phyloP scores from a whole-genome alignment of 1,140 invertebrate species.

The Sycobia sp. region DNA sequence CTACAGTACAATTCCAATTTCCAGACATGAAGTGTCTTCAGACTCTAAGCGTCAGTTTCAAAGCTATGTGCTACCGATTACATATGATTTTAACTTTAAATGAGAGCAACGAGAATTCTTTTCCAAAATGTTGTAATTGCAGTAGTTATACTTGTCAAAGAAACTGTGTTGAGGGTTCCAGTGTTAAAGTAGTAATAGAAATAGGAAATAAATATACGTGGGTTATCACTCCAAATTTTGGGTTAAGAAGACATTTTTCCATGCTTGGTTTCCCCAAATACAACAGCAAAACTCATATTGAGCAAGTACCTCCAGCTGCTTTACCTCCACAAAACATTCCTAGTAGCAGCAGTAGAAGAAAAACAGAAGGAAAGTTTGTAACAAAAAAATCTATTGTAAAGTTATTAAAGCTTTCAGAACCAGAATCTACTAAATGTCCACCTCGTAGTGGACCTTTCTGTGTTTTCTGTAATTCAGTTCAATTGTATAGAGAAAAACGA shows the following conservation, averaged over 20 bases:
- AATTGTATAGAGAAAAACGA: slow-evolving; percentile 57
- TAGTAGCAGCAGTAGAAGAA: slow-evolving; percentile 48
- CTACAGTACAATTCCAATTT: slow-evolving; percentile 57
- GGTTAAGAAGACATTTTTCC: slow-evolving; percentile 55
- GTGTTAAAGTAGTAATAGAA: slow-evolving; percentile 59
- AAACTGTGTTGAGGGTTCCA: slow-evolving; percentile 58
- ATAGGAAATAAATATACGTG: slow-evolving; percentile 63
- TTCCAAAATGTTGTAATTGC: slow-evolving; percentile 59
- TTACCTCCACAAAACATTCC: slow-evolving; percentile 44
- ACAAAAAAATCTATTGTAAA: slow-evolving; percentile 50
- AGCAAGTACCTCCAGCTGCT: slow-evolving; percentile 43
- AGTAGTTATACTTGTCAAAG: slow-evolving; percentile 60
- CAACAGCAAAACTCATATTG: slow-evolving; percentile 50
- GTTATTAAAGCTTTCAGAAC: slow-evolving; percentile 50
- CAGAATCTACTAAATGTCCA: slow-evolving; percentile 50
- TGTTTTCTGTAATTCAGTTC: slow-evolving; percentile 57
- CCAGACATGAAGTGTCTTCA: slow-evolving; percentile 59
- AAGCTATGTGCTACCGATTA: slow-evolving; percentile 59
- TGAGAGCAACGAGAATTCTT: slow-evolving; percentile 47
- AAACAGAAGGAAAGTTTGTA: slow-evolving; percentile 52
- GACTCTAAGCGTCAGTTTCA: slow-evolving; percentile 56
- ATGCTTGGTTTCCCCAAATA: slow-evolving; percentile 61
- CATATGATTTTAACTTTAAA: slow-evolving; percentile 57
- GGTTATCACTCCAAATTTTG: slow-evolving; percentile 58
- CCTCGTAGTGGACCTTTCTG: slow-evolving; percentile 58